Base-by-base conservation (phyloP, 2,113 vertebrate species). In the Sinocyclocheilus anophthalmus region DNA sequence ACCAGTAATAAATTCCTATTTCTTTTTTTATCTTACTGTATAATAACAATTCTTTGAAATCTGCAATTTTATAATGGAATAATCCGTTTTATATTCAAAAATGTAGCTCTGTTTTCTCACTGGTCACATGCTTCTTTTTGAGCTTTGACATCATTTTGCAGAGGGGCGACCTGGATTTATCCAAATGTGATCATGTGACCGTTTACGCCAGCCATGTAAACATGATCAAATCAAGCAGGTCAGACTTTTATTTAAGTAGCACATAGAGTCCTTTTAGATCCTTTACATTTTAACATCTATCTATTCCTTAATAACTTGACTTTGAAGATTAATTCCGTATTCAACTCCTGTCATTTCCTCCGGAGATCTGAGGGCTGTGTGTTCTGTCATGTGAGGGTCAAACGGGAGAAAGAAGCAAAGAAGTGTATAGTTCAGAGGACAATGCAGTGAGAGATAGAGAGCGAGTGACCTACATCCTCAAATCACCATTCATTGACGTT, bases 351-450 rank as follows among this genome's bases (percentile, higher is more conserved):
- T 75, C 76, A 33, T 78, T 78, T 57, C 20, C 50, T 77, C 76
- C n/a, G 3, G 45, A 76, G 45, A 26, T 78, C 26, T 33, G 76
- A 48, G 42, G 75, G 45, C 11, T 39, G 18, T 13, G 53, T 20
- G 18, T n/a, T 30, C 77, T 59, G 20, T 80, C 33, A n/a, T 59
- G 33, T 42, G 55, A 61, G 50, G 77, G 77, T 80, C 77, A 61
- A 61, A 61, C 13, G 3, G 20, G 77, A 61, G 37, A 61, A 61
- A 42, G 20, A 61, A 24, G 55, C 53, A 0, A 80, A 61, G 33
- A 42, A 61, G 24, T 39, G 55, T 37, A 61, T 80, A 37, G 18
- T 61, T 80, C 10, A 37, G 22, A 61, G 33, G 33, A 80, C 33
- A 61, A 61, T 39, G 55, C 16, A 24, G 18, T 39, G 30, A 22